A percentile compares a stretch with the other conserved stretches of the same genome.
phyloP scores from a whole-genome alignment of 2,888 invertebrate genomes.

The Drosophila pegasa region DNA sequence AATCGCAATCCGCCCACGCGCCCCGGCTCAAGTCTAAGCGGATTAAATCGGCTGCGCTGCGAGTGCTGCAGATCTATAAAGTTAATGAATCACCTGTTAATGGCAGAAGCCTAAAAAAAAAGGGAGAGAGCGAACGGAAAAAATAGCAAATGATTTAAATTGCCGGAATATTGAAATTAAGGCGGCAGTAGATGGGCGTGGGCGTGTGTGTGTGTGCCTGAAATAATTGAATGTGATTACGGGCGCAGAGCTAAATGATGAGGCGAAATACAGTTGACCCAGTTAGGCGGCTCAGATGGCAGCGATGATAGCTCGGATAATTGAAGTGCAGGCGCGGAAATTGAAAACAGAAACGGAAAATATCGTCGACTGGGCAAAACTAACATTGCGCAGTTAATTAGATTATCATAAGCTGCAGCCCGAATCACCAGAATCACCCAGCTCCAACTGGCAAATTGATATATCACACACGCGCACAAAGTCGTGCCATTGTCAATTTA shows the following conservation, averaged over 20 bases:
- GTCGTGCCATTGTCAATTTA: not conserved
- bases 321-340: slow-evolving; percentile 74
- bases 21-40: slow-evolving; percentile 34
- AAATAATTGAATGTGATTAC: slow-evolving; percentile 77
- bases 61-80: slow-evolving; percentile 47
- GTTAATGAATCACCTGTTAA: slow-evolving; percentile 56
- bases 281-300: slow-evolving; percentile 56
- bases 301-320: slow-evolving; percentile 59
- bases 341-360: slow-evolving; percentile 64
- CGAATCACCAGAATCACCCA: not conserved
- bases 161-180: slow-evolving; percentile 67
- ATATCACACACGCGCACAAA: not conserved
- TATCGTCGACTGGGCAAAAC: slow-evolving; percentile 43
- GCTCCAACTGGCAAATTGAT: slow-evolving; percentile 5
- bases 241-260: slow-evolving; percentile 53
- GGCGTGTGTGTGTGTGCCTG: slow-evolving; percentile 28
- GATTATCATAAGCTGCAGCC: slow-evolving; percentile 41
- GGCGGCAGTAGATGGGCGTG: slow-evolving; percentile 38
- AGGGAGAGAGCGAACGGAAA: slow-evolving; percentile 5
- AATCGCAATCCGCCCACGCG: slow-evolving; percentile 14
- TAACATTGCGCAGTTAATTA: slow-evolving; percentile 42
- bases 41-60: slow-evolving; percentile 35
- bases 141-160: slow-evolving; percentile 67
- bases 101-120: slow-evolving; percentile 27
- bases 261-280: slow-evolving; percentile 67